Evolutionary conservation across 2,113 vertebrate species (phyloP).

Genomic region (Embiotoca jacksoni): DNA sequence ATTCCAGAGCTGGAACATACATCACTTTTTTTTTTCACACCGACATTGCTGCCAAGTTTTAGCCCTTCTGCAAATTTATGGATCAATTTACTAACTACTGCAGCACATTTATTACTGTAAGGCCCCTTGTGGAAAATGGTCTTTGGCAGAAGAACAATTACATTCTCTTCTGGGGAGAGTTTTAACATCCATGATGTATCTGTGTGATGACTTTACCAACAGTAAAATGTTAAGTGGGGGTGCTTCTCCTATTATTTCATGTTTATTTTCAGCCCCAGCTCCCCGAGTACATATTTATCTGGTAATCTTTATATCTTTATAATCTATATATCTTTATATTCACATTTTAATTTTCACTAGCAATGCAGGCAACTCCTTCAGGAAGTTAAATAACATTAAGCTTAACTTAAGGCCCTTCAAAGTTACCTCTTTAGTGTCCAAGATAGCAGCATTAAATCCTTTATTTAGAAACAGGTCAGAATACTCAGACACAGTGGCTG

Average conservation of each 20-base stretch:
- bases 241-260: background rate
- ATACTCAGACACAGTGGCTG: too few relatives aligned
- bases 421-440: too few relatives aligned
- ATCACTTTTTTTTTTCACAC: conserved; percentile 2
- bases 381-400: too few relatives aligned
- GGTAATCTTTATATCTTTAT: too few relatives aligned
- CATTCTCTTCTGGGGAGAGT: conserved; percentile 14
- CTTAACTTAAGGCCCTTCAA: too few relatives aligned
- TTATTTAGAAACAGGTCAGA: too few relatives aligned
- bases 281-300: too few relatives aligned
- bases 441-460: too few relatives aligned
- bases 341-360: too few relatives aligned
- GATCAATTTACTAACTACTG: conserved; percentile 39
- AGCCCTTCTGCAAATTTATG: conserved; percentile 9
- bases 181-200: conserved; percentile 9
- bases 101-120: conserved; percentile 19
- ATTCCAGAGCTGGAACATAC: conserved; percentile 3
- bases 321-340: too few relatives aligned
- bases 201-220: background rate
- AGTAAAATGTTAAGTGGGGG: background rate
- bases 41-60: conserved; percentile 34
- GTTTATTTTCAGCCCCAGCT: background rate
- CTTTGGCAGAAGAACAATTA: conserved; percentile 22
- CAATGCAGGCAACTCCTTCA: too few relatives aligned
- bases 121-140: conserved; percentile 13